Evolutionary conservation across 2,888 invertebrate species (phyloP), one percentile per base, ranked within the genome.

Genomic region (Dryadula phaetusa): DNA sequence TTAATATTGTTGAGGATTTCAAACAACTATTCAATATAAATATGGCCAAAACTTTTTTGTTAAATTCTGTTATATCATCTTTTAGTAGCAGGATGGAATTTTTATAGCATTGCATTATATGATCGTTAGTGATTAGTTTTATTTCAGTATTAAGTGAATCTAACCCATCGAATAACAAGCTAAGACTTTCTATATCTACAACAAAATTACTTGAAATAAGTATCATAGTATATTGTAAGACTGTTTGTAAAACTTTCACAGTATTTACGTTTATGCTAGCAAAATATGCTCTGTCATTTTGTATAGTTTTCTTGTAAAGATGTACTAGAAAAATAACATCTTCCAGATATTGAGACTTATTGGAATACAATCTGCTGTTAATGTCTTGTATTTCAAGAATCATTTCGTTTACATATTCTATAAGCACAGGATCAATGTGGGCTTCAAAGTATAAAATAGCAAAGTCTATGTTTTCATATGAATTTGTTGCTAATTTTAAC

Each of bases 281-380:
- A 63, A 66, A 67, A 16, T 60, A 32, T 62, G 16, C 6, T 62
- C 62, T 56, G 44, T 73, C 69, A 53, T 62, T 70, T 32, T 73
- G 64, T 14, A 62, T 68, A 37, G 79, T 79, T 79, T 79, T 83
- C 12, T 69, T 77, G 61, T 77, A 79, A 47, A 85, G 72, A 69
- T 82, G 74, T 46, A 77, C 74, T 60, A 88, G 64, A 70, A 81
- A 86, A 40, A 84, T 71, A 14, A 81, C 82, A 74, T 89, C 82
- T 66, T 80, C 73, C 0, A 87, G 72, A 69, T 80, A 84, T 58
- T 82, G 81, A 44, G 71, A 72, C 73, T 85, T 88, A 72, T 86
- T 77, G 52, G 84, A 81, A 77, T 90, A 88, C 71, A 86, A 85
- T 64, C 88, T 83, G 10, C 72, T 79, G 37, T 80, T 71, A 54